Percentiles rank a stretch among this genome's conserved stretches.
Evolutionary conservation across 92 coral and sea anemone genomes (phyloP).

Genomic region (Montipora capitata): DNA sequence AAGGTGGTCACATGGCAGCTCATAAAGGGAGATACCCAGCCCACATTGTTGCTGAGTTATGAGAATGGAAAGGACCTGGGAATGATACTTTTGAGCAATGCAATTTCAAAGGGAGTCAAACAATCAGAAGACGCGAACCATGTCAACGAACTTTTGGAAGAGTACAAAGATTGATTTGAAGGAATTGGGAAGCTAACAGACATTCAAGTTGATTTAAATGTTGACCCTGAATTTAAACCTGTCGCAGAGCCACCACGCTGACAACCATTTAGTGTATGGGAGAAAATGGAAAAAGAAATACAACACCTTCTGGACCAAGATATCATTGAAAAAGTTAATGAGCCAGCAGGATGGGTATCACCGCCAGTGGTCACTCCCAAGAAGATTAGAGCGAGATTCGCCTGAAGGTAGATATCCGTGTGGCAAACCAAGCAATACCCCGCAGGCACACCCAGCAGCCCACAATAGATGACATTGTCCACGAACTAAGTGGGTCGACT

Average conservation of each 20-base stretch:
- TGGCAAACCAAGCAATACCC: no score
- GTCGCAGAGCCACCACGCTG: background rate
- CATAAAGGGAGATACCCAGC: background rate
- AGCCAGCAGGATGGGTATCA: background rate
- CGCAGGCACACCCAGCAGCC: no score
- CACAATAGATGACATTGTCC: no score
- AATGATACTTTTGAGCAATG: no score
- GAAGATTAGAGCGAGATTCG: no score
- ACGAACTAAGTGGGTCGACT: constrained; percentile 39
- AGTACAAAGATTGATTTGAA: background rate
- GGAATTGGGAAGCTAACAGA: background rate
- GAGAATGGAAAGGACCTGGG: background rate
- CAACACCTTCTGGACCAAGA: constrained; percentile 20
- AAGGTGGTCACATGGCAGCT: background rate
- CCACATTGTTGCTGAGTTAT: background rate
- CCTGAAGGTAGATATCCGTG: no score
- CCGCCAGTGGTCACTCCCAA: no score
- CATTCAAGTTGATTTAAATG: background rate
- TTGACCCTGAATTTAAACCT: constrained; percentile 1
- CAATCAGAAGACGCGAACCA: background rate
- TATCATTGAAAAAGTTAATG: background rate
- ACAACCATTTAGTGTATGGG: constrained; percentile 24
- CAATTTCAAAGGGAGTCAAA: background rate
- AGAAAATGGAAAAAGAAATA: constrained; percentile 32
- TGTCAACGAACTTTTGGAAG: background rate